Conservation (phyloP, 2,888 invertebrate species). For the Ganaspis brasiliensis region DNA sequence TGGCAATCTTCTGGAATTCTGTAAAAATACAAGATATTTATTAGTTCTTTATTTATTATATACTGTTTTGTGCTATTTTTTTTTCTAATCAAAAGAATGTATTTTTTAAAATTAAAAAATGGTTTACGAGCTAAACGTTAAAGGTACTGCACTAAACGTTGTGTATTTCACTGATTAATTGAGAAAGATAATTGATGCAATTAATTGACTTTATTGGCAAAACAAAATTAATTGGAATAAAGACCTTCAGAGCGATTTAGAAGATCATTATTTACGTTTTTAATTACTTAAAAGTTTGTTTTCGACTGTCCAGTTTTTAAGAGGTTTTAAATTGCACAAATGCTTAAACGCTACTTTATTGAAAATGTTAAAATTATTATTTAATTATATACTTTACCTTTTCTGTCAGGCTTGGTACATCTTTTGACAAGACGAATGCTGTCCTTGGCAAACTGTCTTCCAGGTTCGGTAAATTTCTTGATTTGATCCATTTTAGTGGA, state of each 20-base stretch:
- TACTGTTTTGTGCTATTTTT: neutral
- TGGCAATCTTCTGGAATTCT: slow-evolving; percentile 99
- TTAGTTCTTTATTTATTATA: slow-evolving; percentile 10
- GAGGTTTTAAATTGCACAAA: neutral
- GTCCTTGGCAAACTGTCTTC: slow-evolving; percentile 98
- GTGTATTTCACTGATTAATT: slow-evolving; percentile 8
- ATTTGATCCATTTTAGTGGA: slow-evolving; percentile 94
- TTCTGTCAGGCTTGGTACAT: slow-evolving; percentile 99
- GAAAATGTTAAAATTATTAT: neutral
- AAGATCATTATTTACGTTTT: neutral
- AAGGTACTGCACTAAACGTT: too few species aligned
- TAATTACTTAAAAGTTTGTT: neutral
- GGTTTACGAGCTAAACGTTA: too few species aligned
- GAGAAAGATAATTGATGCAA: too few species aligned
- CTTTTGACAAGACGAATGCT: slow-evolving; percentile 98
- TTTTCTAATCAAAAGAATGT: too few species aligned
- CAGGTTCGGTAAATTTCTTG: slow-evolving; percentile 96
- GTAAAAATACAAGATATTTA: slow-evolving; percentile 77
- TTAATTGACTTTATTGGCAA: slow-evolving; percentile 50
- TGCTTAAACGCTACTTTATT: neutral
- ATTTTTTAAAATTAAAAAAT: too few species aligned
- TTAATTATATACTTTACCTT: slow-evolving; percentile 84
- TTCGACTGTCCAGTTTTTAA: too few species aligned
- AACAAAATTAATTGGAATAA: neutral
- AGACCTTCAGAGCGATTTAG: neutral